Base-by-base conservation (phyloP, 1,140 invertebrate species). In the Nasonia giraulti region DNA sequence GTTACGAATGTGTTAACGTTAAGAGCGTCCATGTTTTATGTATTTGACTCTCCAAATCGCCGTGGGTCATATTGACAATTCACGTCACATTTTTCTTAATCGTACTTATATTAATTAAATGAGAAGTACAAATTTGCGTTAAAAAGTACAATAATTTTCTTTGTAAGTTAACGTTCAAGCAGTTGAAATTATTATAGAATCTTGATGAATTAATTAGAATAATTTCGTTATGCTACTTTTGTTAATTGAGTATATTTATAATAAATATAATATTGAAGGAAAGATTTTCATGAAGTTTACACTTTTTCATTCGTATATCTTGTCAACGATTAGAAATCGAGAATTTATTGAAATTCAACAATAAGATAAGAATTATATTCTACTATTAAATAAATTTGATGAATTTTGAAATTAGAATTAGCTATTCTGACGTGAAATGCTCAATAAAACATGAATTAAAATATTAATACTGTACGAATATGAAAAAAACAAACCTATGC, bases 341-440 rank as follows among this genome's bases (percentile, higher is more conserved):
- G 27, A 33, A 73, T 73, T 73, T 33, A 71, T 31, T 14, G 7
- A 71, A 71, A 71, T 71, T 71, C 12, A 71, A 11, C 23, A 27
- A 5, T 71, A 71, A 71, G 31, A 31, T 71, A 5, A 71, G 5
- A 5, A 68, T 68, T 33, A 31, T 33, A 27, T 1, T 23, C 7
- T 71, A 44, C 17, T 73, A 33, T 33, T 71, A 71, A 71, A 11
- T 3, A 11, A 71, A 71, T 78, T 83, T 33, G 40, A 83, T 68
- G 4, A 47, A 69, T n/a, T 71, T 69, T 68, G 75, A 83, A 55
- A 50, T 47, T 83, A 71, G 62, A 33, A 69, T 37, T 69, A 71
- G 40, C 27, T 27, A 62, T 83, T 78, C 11, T 78, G 82, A 78
- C 66, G 82, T 83, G 83, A 80, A 74, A 84, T 71, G 37, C 55